Evolutionary conservation across 1,140 invertebrate genomes (phyloP), one percentile per base, ranked within the genome.

Genomic region (Zaprionus tsacasi): DNA sequence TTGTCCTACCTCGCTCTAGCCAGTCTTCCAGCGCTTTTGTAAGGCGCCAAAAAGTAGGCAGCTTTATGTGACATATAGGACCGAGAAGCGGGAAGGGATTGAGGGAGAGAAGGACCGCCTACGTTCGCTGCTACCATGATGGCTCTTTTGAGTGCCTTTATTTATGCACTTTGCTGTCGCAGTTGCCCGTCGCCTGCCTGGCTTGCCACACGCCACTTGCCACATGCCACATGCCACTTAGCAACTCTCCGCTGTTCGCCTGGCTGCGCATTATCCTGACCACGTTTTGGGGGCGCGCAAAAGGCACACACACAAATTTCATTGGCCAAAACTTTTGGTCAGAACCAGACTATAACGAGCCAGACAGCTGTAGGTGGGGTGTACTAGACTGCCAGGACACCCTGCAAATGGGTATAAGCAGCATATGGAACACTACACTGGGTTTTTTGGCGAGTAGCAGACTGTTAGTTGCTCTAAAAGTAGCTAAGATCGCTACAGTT

Each of bases 141-240:
- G 48, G 5, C 55, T 17, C 48, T 30, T 30, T 30, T 58, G 66
- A 67, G 70, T 76, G 70, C 21, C 60, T 64, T 78, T 78, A 77
- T 79, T 76, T 77, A 79, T 76, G 67, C 77, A 79, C 59, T 79
- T 73, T 79, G 64, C 50, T 43, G 52, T 45, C 69, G 52, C 69
- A 50, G 58, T 55, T 38, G 50, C 52, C 54, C n/a, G 25, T 17
- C 36, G 27, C 27, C 27, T 5, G 27, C 6, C 27, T 30, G 27
- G 27, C 27, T 30, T 3, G 27, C 27, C 55, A n/a, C n/a, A 36
- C 15, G 27, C 33, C 15, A 7, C 33, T 36, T 35, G 27, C 52
- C 52, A 30, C 52, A 15, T 17, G 13, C 56, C 56, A 21, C 56
- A n/a, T 27, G 21, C 52, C 27, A 55, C 52, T 30, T 27, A 30